Evolutionary conservation across 2,888 invertebrate species (phyloP).

Genomic region (Zelleria hepariella): DNA sequence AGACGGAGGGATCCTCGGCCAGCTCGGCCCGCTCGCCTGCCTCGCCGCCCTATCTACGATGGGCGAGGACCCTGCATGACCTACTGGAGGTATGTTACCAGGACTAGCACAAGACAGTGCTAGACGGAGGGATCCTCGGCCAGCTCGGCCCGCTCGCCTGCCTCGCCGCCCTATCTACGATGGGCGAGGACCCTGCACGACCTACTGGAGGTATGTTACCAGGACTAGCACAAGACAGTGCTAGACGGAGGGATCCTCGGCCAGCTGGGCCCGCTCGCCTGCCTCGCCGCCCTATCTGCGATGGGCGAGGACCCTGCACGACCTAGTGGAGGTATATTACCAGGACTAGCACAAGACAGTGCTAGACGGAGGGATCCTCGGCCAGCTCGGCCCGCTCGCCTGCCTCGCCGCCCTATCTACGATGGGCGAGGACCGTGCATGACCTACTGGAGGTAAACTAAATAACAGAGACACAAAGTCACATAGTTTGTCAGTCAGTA

Average conservation of each 20-base stretch:
- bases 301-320: slow-evolving; percentile 90
- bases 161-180: slow-evolving; percentile 80
- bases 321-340: slow-evolving; percentile 77
- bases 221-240: no score
- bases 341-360: no score
- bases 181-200: slow-evolving; percentile 91
- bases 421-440: slow-evolving; percentile 91
- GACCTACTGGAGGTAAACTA: slow-evolving; percentile 77
- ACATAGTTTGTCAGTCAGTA: no score
- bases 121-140: slow-evolving; percentile 54
- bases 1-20: slow-evolving; percentile 53
- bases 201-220: slow-evolving; percentile 76
- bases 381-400: slow-evolving; percentile 64
- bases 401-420: slow-evolving; percentile 78
- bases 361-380: slow-evolving; percentile 52
- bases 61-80: slow-evolving; percentile 89
- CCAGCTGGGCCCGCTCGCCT: slow-evolving; percentile 63
- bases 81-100: slow-evolving; percentile 77
- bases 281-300: slow-evolving; percentile 80
- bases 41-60: slow-evolving; percentile 82
- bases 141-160: slow-evolving; percentile 62
- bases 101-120: no score
- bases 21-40: slow-evolving; percentile 64
- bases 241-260: slow-evolving; percentile 53
- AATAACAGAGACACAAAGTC: no score